These are phyloP conservation scores for Odiellus spinosus DNA, from an alignment of 2,888 invertebrate species.

Conservation along the genomic window DNA sequence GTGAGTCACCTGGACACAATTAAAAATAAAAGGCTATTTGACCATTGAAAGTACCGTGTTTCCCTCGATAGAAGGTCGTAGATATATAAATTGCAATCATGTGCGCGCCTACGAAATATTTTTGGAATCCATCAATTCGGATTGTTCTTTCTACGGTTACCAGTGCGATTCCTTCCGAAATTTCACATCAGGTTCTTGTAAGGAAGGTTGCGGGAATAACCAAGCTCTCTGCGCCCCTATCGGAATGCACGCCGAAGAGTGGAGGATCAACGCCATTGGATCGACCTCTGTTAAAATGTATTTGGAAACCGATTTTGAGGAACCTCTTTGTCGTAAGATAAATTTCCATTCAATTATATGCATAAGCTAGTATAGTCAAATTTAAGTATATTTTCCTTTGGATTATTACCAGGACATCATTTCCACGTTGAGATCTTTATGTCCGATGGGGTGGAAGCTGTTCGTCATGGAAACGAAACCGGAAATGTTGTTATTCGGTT, in stretches of 20 bases:
- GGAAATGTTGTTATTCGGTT: conserved; percentile 18
- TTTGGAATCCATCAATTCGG: conserved; percentile 60
- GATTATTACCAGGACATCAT: conserved; percentile 47
- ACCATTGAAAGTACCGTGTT: too few species aligned
- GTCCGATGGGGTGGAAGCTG: conserved; percentile 52
- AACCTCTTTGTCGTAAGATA: conserved; percentile 60
- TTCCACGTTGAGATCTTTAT: conserved; percentile 58
- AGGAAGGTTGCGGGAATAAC: conserved; percentile 23
- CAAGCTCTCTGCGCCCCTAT: conserved; percentile 25
- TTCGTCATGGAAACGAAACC: conserved; percentile 36
- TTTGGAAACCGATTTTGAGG: conserved; percentile 48
- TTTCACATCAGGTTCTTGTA: conserved; percentile 28
- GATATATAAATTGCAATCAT: conserved; percentile 50
- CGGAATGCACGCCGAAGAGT: too few species aligned
- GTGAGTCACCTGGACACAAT: too few species aligned
- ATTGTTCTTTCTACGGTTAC: conserved; percentile 59
- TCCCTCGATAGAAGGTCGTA: too few species aligned
- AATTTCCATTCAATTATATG: neutral
- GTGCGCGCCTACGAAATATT: conserved; percentile 67
- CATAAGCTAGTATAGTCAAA: too few species aligned
- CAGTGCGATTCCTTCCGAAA: conserved; percentile 60
- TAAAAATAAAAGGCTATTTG: too few species aligned
- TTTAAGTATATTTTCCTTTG: too few species aligned
- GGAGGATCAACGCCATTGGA: too few species aligned
- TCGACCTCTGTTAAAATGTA: conserved; percentile 41